Evolutionary conservation across 2,888 invertebrate genomes (phyloP), one percentile per base, ranked within the genome.

Genomic region (Cheilosia impressa): DNA sequence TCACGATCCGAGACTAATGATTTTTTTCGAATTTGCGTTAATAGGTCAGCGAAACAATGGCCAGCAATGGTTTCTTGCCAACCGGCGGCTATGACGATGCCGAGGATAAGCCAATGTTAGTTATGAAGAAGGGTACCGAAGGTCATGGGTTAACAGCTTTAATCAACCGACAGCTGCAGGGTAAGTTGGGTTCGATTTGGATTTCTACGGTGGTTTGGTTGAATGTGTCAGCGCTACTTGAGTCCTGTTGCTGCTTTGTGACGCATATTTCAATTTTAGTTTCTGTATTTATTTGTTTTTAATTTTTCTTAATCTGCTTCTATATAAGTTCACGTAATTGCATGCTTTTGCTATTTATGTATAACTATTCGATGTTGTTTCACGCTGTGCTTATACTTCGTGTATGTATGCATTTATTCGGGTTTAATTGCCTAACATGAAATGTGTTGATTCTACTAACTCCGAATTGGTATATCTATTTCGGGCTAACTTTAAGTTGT

Each of bases 21-120:
- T 41, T 53, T 72, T 27, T 27, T 27, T 27, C 13, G n/a, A 34
- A 15, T 31, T 38, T 13, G 19, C 15, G 0, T n/a, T 6, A 43
- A 13, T 22, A 96, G 96, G 96, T 96, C 89, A 96, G 95, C 93
- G 96, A 96, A 93, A 96, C 96, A 68, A 96, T 96, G 95, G 95
- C 95, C 38, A 95, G 95, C 90, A 95, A 95, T 91, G 95, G 95
- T 66, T 96, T 96, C 91, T 91, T 95, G 87, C 95, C 96, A 69
- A 95, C 95, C 91, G 95, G 94, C 81, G 90, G 91, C 66, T 95
- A 95, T 90, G 95, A 95, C 87, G 96, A 95, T 89, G 94, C 95
- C 13, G 96, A 96, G 89, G 95, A 96, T 88, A 96, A 96, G 89
- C 95, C 96, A 19, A 95, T 95, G 95, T 93, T 96, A 89, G 95